Evolutionary conservation across 2,888 invertebrate species (phyloP), one percentile per base, ranked within the genome.

Genomic region (Amphipyra tragopoginis): DNA sequence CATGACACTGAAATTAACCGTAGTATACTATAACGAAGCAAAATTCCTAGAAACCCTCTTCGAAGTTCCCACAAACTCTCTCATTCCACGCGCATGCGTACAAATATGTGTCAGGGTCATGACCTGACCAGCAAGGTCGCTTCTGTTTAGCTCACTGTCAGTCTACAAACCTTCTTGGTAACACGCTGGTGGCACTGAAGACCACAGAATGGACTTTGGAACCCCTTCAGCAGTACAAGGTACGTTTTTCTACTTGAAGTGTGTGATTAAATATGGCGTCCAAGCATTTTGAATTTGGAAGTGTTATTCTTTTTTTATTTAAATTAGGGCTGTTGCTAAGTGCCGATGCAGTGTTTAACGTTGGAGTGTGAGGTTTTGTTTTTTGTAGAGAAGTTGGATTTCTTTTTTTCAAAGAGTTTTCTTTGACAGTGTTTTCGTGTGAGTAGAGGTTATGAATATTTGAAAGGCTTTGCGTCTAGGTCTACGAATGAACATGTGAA

Each of bases 91-190:
- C 93, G 94, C 94, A 93, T 92, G 93, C 87, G 91, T 48, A 49
- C 42, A 71, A 58, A 93, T 86, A 64, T 88, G 72, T 93, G 94
- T 93, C 94, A 93, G 86, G 94, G 93, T 86, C 91, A 79, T 79
- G 90, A 87, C 90, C 88, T 81, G 88, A 65, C 55, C 64, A 52
- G 84, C 93, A 94, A 94, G 94, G 94, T 94, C 93, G 89, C 40
- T 74, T 72, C 79, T 93, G 93, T 94, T 93, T 92, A 85, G 87
- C 81, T 72, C 77, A 65, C 75, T 82, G 84, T 80, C 84, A 85
- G 78, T 86, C 72, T 68, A 75, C 60, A 72, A 29, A 63, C 61
- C 59, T 74, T 64, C 69, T 62, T 69, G 63, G 36, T 15, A 45
- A 51, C 56, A 61, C 69, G 72, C 65, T 73, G 59, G 48, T 63